Evolutionary conservation across 1,140 invertebrate genomes (phyloP).

Genomic region (Argopecten irradians): DNA sequence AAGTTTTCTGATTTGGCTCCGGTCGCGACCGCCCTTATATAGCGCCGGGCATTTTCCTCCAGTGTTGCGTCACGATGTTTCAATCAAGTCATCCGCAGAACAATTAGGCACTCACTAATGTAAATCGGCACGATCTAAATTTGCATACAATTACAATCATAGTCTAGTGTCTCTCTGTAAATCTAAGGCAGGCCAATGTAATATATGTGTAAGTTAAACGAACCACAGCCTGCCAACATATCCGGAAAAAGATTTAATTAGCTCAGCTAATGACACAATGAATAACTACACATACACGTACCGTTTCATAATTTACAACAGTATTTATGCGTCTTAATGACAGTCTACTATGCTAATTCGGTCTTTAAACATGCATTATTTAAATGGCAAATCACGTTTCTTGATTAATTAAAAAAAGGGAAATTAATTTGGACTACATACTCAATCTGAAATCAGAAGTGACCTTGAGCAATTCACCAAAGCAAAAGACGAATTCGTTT

Average conservation of each 20-base stretch:
- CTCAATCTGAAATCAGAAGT: neutral
- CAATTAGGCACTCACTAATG: constrained; percentile 1
- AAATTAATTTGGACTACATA: neutral
- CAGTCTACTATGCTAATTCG: neutral
- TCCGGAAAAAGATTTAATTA: constrained; percentile 11
- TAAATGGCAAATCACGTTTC: constrained; percentile 8
- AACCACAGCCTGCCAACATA: constrained; percentile 12
- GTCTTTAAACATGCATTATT: constrained; percentile 12
- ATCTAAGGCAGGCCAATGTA: neutral
- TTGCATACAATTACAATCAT: constrained; percentile 22
- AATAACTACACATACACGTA: neutral
- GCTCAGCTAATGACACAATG: neutral
- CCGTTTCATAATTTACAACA: neutral
- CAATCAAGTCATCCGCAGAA: neutral
- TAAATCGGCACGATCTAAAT: constrained; percentile 21
- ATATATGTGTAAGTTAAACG: neutral
- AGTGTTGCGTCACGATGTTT: neutral
- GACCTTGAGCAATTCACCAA: neutral
- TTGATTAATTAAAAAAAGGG: neutral
- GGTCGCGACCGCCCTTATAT: neutral
- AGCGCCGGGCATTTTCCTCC: neutral
- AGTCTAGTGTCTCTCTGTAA: neutral
- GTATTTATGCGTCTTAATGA: neutral
- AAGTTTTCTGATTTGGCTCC: neutral
- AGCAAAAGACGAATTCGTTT: neutral